Evolutionary conservation across 2,797 vertebrate species (phyloP), one percentile per base, ranked within the genome.

Genomic region (Halcyon chelicuti): DNA sequence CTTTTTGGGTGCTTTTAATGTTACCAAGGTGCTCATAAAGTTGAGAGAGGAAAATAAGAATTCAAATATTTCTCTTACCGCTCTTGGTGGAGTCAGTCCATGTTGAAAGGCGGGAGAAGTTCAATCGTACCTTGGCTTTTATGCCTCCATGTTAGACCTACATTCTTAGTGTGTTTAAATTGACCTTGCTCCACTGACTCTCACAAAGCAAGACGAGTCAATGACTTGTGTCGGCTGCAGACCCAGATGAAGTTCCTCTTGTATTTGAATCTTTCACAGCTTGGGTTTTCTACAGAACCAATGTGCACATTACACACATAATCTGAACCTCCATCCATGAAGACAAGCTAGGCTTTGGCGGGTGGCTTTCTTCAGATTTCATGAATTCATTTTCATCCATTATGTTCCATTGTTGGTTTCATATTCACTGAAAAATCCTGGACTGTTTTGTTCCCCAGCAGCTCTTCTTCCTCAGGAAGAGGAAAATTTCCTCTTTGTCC

Each of bases 61-160:
- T 12, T 51, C 2, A 86, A 90, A 49, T 60, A 55, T 86, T 80
- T 57, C 14, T 60, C 74, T 86, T 14, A 2, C 12, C 10, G 2
- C 25, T 72, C 39, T 35, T 51, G 54, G 25, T 90, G 40, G 37
- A 54, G 35, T 76, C 72, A 35, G 77, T 40, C 44, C 12, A 6
- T 33, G 10, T 5, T 70, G 66, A 81, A 90, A 86, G 74, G 46
- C 52, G 44, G 54, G 22, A 84, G 66, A 62, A 84, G 17, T 61
- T 88, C 73, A 70, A 60, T 52, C 1, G 1, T 46, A 65, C 40
- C 39, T 73, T 65, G 40, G 29, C 39, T 81, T 76, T 72, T 33
- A 31, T 0, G 1, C 10, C 42, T 58, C 29, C 0, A 0, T 10
- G 12, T 47, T 46, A 66, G 42, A 58, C n/a, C 65, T 86, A 6